These are phyloP conservation scores for Phyllostomus hastatus DNA, from an alignment of 2,113 vertebrate genomes.

Conservation along the genomic window DNA sequence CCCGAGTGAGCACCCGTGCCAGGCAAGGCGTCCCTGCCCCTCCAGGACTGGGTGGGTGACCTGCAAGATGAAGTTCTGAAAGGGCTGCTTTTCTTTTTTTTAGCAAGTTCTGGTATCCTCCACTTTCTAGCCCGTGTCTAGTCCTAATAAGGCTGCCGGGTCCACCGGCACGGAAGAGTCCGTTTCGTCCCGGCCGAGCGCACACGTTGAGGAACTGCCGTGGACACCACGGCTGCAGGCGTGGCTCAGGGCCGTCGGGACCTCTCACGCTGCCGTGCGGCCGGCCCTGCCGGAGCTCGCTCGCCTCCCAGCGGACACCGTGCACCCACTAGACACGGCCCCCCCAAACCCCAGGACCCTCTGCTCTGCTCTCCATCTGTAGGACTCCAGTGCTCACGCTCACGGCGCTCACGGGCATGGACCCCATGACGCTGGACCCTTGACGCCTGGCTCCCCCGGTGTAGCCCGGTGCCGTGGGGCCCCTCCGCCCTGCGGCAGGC, in stretches of 20 bases:
- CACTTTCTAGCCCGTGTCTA: not conserved
- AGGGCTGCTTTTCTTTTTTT: not conserved
- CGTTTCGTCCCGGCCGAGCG: not conserved
- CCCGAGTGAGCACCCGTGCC: not conserved
- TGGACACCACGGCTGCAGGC: no score
- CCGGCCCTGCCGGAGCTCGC: not conserved
- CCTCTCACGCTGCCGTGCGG: not conserved
- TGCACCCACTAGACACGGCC: no score
- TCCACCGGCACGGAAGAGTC: not conserved
- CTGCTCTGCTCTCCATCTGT: not conserved
- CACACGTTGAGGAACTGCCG: no score
- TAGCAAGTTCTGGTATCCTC: not conserved
- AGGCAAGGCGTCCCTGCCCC: rapidly evolving
- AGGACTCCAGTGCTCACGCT: not conserved
- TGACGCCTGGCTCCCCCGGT: not conserved
- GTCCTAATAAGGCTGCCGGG: not conserved
- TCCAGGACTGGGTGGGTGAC: no score
- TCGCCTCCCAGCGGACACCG: no score
- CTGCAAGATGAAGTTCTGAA: not conserved
- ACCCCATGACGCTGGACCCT: rapidly evolving
- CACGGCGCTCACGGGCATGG: no score
- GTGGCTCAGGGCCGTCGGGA: no score
- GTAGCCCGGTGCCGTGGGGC: not conserved
- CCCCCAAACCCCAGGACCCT: not conserved
- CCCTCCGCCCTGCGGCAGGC: not conserved